phyloP scores from a whole-genome alignment of 2,113 vertebrate species.

The Suricata suricatta region DNA sequence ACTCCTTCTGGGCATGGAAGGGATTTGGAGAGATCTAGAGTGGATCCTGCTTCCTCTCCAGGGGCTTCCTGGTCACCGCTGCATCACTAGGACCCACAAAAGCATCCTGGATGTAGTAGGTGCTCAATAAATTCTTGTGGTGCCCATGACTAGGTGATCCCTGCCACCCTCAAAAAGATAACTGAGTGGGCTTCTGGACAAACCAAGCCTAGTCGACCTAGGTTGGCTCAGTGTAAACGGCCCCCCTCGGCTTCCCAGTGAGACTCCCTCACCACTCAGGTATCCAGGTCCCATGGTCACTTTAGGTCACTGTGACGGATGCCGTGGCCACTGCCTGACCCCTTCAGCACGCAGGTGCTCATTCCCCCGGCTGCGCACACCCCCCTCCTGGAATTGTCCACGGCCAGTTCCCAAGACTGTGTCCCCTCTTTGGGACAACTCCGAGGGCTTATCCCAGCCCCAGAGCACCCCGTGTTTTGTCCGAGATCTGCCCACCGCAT shows the following conservation, averaged over 20 bases:
- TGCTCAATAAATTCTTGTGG: background rate
- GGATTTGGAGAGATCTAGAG: background rate
- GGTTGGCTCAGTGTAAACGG: background rate
- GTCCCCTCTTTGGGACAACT: background rate
- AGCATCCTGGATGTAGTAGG: background rate
- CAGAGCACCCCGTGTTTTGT: background rate
- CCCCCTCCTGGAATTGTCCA: background rate
- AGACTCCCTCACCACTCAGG: background rate
- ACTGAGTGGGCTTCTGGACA: background rate
- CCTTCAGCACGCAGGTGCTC: accelerated
- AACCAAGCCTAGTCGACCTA: accelerated
- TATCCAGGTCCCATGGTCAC: background rate
- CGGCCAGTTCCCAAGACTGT: background rate
- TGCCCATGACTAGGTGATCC: background rate
- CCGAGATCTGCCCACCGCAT: too few species aligned
- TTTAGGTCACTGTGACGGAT: background rate
- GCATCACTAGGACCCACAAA: background rate
- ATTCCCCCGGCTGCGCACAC: background rate
- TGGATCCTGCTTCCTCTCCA: background rate
- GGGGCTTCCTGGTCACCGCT: background rate
- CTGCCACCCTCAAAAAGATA: background rate
- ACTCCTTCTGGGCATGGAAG: background rate
- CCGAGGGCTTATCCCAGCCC: background rate
- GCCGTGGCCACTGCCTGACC: accelerated
- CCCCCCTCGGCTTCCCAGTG: background rate